Conservation (phyloP, 2,113 vertebrate genomes). For the Polyodon spathula region DNA sequence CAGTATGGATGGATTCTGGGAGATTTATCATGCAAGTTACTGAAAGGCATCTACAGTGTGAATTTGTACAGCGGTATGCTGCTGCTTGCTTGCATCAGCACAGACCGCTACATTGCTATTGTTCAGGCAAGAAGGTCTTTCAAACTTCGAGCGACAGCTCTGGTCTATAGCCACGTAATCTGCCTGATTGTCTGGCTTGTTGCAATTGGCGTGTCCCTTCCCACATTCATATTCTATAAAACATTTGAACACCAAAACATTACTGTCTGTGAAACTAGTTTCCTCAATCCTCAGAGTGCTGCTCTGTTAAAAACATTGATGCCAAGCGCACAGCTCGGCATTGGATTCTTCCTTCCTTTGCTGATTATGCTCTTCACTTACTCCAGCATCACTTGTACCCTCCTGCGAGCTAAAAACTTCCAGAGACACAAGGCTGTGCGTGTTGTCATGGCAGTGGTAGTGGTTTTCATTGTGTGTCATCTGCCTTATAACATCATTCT, state of each 20-base stretch:
- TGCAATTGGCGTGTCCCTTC: conserved; percentile 54
- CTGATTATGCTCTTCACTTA: conserved; percentile 78
- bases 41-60: conserved; percentile 66
- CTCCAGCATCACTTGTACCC: conserved; percentile 53
- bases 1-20: conserved; percentile 64
- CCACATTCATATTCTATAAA: conserved; percentile 60
- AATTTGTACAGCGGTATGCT: conserved; percentile 89
- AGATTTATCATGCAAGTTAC: conserved; percentile 57
- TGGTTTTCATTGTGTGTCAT: conserved; percentile 72
- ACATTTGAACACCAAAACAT: conserved; percentile 13
- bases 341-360: conserved; percentile 77
- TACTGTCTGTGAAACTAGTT: conserved; percentile 56
- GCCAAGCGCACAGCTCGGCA: conserved; percentile 56
- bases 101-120: conserved; percentile 81
- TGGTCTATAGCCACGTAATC: conserved; percentile 53
- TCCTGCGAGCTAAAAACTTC: conserved; percentile 68
- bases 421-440: conserved; percentile 77
- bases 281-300: conserved; percentile 19
- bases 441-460: conserved; percentile 71
- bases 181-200: conserved; percentile 63
- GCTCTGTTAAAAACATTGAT: conserved; percentile 44
- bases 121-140: conserved; percentile 75
- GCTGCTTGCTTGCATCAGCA: conserved; percentile 76
- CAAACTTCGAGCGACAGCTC: conserved; percentile 44
- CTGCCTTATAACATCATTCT: conserved; percentile 72